Evolutionary conservation across 2,888 invertebrate species (phyloP).

Genomic region (Drosophila bunnanda): DNA sequence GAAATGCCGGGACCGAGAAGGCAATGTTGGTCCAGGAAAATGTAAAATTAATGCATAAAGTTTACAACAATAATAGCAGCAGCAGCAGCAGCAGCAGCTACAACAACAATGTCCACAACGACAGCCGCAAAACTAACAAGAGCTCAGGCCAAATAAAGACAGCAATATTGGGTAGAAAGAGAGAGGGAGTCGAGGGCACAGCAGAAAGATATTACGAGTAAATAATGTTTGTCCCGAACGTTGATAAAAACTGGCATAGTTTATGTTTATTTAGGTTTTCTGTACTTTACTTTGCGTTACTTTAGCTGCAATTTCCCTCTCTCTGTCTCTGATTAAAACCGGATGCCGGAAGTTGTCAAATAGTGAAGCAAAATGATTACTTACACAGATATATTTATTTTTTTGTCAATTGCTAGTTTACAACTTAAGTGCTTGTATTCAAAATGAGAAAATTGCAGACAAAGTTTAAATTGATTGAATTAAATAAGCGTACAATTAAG

Average conservation of each 20-base stretch:
- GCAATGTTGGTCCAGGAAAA: slow-evolving; percentile 55
- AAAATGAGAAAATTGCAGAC: background rate
- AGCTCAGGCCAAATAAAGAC: slow-evolving; percentile 50
- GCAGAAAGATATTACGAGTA: slow-evolving; percentile 60
- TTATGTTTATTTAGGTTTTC: slow-evolving; percentile 36
- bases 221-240: slow-evolving; percentile 64
- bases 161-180: slow-evolving; percentile 26
- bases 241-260: slow-evolving; percentile 68
- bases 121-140: slow-evolving; percentile 47
- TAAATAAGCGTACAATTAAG: background rate
- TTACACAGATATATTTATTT: background rate
- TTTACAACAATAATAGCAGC: slow-evolving; percentile 65
- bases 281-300: slow-evolving; percentile 26
- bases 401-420: background rate
- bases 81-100: slow-evolving; percentile 44
- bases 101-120: slow-evolving; percentile 56
- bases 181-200: slow-evolving; percentile 37
- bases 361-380: slow-evolving; percentile 59
- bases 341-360: slow-evolving; percentile 64
- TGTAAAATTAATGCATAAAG: slow-evolving; percentile 82
- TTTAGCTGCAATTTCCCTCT: slow-evolving; percentile 45
- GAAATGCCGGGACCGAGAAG: slow-evolving; percentile 1
- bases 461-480: background rate
- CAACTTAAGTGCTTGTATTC: background rate
- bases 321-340: slow-evolving; percentile 15